phyloP scores from a whole-genome alignment of 37 sponge, comb jelly and placozoan species.

The Petrosia ficiformis region DNA sequence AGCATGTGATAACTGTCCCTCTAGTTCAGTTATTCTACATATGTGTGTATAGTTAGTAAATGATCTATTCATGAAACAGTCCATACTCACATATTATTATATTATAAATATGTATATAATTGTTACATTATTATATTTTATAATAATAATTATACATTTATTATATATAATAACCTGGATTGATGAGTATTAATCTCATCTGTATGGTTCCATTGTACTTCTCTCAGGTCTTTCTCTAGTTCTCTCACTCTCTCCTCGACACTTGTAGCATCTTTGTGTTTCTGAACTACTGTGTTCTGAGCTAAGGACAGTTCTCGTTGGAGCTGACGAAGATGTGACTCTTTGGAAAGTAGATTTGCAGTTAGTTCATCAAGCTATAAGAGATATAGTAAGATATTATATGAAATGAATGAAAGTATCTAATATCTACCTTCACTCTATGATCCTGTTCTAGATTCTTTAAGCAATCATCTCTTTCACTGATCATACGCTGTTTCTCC shows the following conservation, averaged over 20 bases:
- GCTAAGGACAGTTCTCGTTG: neutral
- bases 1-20: slow-evolving; percentile 5
- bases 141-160: neutral
- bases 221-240: neutral
- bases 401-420: neutral
- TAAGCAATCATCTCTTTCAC: neutral
- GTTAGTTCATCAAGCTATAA: neutral
- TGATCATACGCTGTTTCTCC: neutral
- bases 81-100: too few species aligned
- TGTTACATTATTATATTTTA: neutral
- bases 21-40: slow-evolving; percentile 2
- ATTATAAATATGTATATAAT: too few species aligned
- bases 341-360: neutral
- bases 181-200: neutral
- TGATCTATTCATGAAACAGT: too few species aligned
- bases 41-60: neutral
- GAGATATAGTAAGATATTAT: neutral
- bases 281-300: neutral
- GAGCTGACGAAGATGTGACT: slow-evolving; percentile 2
- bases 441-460: neutral
- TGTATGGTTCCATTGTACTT: neutral
- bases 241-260: slow-evolving; percentile 8
- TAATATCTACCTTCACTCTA: neutral
- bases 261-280: neutral
- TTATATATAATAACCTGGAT: neutral